Base-by-base conservation (phyloP, 2,113 vertebrate genomes). In the Junco hyemalis region DNA sequence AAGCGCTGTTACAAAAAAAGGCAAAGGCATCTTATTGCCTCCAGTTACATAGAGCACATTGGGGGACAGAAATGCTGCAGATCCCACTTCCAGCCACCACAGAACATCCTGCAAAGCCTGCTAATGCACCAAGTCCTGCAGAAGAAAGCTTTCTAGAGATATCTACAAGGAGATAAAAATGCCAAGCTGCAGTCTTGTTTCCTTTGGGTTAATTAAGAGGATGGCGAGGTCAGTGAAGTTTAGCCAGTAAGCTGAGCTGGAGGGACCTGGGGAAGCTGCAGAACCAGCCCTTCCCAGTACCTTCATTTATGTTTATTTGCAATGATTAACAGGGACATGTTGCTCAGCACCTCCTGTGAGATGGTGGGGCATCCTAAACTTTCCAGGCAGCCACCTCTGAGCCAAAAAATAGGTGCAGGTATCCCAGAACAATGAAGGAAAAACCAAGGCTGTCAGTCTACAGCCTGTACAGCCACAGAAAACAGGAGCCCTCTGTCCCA, bases 141-240 rank as follows among this genome's bases (percentile, higher is more conserved):
- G 48, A 40, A 57, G 44, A 73, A 90, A 85, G n/a, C 44, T 68
- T 69, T 72, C 74, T 28, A 91, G 60, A 92, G 79, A 35, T 28
- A 78, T 10, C 21, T 28, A 38, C 11, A 45, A 35, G 17, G 29
- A 77, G 20, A 82, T 48, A 50, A 71, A 80, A 69, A 42, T 17
- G 35, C 14, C 76, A 45, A 31, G 72, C 29, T 36, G 24, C 38
- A 88, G 54, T 54, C 24, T 42, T 66, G 33, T 24, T 81, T 54
- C 60, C 29, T 59, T 73, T 9, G 2, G 36, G 31, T 54, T 14
- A 57, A 8, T 26, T 76, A 48, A 12, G 29, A 73, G 53, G 40
- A 71, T 3, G 65, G 69, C 51, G 56, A 19, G 33, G 25, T 50
- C 0, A 0, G 9, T 36, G 25, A 57, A 65, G 21, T 45, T 69